Evolutionary conservation across 1,140 invertebrate genomes (phyloP), one percentile per base, ranked within the genome.

Genomic region (Papilio helenus): DNA sequence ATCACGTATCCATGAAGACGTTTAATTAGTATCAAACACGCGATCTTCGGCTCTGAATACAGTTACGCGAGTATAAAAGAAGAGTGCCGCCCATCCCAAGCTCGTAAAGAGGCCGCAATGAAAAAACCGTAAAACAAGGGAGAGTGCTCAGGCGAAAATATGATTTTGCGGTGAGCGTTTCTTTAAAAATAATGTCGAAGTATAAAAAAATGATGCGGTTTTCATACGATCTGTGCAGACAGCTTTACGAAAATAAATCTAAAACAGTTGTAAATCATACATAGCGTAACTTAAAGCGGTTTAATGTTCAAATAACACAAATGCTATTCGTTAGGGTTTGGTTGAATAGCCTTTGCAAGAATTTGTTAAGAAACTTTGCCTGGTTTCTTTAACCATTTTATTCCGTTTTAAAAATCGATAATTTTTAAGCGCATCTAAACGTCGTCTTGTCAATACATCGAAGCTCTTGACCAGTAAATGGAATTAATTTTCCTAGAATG

Each of bases 1-100:
- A 91, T 87, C 87, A 88, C 86, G 89, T 89, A 90, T 82, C 81
- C 83, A 85, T 87, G 82, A 87, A 88, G 85, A 90, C 84, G 82
- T 88, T 92, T 94, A 93, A 94, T 94, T 93, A 90, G 85, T 87
- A 88, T 82, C 84, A 88, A 94, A 90, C 91, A 94, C 85, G 91
- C 91, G 86, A 94, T 89, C 87, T 90, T 86, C 79, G 79, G 76
- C 81, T 86, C 84, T 83, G 84, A 88, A 86, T 88, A 91, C 91
- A 81, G 90, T 91, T 92, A 91, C 81, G 83, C 79, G 81, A 74
- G 81, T 82, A 86, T 92, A 91, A 90, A 91, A 87, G 81, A 86
- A 87, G 86, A 90, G 87, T 89, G 83, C 83, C 88, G 84, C 81
- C 87, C 90, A 90, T 89, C 80, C 73, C 82, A 81, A 80, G 83